Conservation (phyloP, 2,888 invertebrate genomes). For the Trichogramma dendrolimi region DNA sequence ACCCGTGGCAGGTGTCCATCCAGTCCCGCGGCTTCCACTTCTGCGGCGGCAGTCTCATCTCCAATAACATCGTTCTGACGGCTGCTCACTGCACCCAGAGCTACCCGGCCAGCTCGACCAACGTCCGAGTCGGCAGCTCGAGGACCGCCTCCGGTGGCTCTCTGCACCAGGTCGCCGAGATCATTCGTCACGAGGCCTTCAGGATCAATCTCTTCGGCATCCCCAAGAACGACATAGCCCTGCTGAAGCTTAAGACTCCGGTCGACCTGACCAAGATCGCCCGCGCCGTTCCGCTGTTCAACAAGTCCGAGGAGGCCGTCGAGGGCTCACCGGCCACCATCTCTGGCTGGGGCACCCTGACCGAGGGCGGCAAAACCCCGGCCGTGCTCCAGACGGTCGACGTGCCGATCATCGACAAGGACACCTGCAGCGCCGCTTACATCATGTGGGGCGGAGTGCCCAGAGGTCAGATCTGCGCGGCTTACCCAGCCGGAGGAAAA, state of each 20-base stretch:
- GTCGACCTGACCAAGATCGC: constrained; percentile 53
- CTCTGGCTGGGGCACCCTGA: constrained; percentile 38
- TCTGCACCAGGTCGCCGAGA: constrained; percentile 50
- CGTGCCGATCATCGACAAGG: constrained; percentile 57
- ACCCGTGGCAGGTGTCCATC: constrained; percentile 55
- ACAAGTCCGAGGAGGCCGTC: constrained; percentile 36
- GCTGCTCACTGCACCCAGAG: constrained; percentile 59
- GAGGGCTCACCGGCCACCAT: constrained; percentile 33
- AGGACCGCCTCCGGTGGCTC: constrained; percentile 54
- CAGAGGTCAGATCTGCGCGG: constrained; percentile 58
- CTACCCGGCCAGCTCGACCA: constrained; percentile 25
- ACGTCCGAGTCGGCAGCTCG: constrained; percentile 53
- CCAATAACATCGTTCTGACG: constrained; percentile 55
- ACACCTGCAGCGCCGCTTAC: constrained; percentile 55
- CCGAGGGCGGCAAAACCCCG: constrained; percentile 34
- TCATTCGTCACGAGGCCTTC: constrained; percentile 57
- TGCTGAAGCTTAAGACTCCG: constrained; percentile 54
- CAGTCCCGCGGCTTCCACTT: constrained; percentile 51
- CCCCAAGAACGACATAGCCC: constrained; percentile 58
- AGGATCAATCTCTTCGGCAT: constrained; percentile 44
- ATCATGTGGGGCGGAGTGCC: constrained; percentile 28
- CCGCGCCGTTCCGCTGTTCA: constrained; percentile 53
- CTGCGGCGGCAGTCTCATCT: constrained; percentile 59
- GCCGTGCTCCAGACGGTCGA: constrained; percentile 54
- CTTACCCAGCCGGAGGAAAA: constrained; percentile 56